Conservation (phyloP, 2,797 vertebrate species). For the Eupleurogrammus muticus region DNA sequence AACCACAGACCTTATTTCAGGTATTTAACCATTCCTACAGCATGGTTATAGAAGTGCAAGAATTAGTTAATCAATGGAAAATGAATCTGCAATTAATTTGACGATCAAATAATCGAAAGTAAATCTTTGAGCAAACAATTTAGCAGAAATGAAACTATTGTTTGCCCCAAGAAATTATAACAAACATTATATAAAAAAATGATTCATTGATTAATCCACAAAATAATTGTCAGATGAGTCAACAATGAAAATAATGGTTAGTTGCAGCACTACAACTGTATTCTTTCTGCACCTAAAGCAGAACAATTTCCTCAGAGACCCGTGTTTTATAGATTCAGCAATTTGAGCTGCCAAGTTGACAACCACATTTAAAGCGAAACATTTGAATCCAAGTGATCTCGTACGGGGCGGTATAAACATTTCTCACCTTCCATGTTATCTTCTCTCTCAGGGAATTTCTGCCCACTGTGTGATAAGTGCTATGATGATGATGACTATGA, state of each 20-base stretch:
- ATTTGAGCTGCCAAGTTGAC: not conserved
- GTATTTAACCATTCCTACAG: no score
- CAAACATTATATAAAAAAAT: no score
- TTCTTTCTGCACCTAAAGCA: not conserved
- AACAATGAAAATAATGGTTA: not conserved
- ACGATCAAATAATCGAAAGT: no score
- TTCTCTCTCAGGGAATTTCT: constrained; percentile 90
- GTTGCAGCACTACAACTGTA: not conserved
- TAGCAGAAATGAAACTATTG: no score
- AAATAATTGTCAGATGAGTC: not conserved
- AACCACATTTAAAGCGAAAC: not conserved
- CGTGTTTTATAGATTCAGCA: constrained; percentile 1
- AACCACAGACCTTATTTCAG: no score
- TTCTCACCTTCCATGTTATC: constrained; percentile 1
- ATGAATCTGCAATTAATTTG: no score
- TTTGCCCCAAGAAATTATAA: no score
- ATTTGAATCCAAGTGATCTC: not conserved
- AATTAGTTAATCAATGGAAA: no score
- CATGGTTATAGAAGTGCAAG: not conserved
- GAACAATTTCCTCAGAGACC: not conserved
- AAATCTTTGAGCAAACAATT: no score
- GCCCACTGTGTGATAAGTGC: constrained; percentile 96
- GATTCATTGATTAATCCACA: no score
- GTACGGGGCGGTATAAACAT: not conserved
- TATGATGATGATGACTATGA: constrained; percentile 95